Evolutionary conservation across 2,113 vertebrate species (phyloP).

Genomic region (Prunella fulvescens): DNA sequence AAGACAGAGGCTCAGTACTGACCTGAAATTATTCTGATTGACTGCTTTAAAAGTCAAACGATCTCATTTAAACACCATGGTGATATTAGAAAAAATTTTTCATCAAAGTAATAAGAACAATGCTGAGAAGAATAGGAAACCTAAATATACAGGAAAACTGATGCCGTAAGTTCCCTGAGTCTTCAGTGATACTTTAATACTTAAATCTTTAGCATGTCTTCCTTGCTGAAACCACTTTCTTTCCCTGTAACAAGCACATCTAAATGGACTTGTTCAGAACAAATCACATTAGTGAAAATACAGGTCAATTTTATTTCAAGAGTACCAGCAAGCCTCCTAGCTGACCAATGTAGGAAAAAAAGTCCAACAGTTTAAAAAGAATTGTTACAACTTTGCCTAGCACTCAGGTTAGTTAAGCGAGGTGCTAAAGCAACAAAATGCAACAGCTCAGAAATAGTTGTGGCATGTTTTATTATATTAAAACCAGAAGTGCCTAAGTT

Average conservation of each 20-base stretch:
- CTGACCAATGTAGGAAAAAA: neutral
- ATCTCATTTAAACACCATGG: neutral
- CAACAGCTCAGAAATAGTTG: neutral
- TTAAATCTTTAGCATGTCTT: neutral
- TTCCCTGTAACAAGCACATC: neutral
- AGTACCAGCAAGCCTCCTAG: neutral
- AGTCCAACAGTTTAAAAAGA: fast-evolving
- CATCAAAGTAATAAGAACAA: neutral
- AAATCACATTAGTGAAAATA: neutral
- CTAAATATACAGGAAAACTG: neutral
- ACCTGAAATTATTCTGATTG: neutral
- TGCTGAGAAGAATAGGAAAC: neutral
- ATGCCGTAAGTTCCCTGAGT: neutral
- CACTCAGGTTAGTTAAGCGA: neutral
- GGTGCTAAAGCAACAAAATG: neutral
- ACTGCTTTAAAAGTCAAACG: neutral
- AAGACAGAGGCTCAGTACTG: neutral
- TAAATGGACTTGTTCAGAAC: neutral
- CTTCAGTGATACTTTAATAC: neutral
- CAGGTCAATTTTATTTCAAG: neutral
- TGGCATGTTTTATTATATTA: neutral
- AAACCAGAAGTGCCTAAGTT: neutral
- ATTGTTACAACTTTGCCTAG: neutral
- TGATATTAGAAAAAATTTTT: neutral
- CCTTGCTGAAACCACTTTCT: neutral